Evolutionary conservation across 1,140 invertebrate genomes (phyloP), one percentile per base, ranked within the genome.

Genomic region (Listronotus oregonensis): DNA sequence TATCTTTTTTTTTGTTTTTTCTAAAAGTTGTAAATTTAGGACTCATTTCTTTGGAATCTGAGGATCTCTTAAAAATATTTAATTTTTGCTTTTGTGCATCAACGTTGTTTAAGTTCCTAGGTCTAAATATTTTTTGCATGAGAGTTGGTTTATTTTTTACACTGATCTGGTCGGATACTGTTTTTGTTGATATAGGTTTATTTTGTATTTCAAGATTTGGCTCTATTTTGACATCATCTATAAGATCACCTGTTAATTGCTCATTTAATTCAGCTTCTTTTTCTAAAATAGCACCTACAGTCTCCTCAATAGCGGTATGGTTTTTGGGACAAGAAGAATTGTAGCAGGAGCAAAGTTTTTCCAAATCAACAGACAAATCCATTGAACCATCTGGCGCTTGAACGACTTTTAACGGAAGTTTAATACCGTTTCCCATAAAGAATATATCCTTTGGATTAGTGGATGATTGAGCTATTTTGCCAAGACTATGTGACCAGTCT

Each of bases 301-400:
- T 51, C 66, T 58, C 55, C 31, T 72, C 68, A 40, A 70, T 46
- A 9, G 34, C 63, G 27, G 63, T 34, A 21, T 68, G 61, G 32
- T 68, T 67, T 58, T 66, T 66, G 10, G 69, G 51, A 54, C 71
- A 72, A 37, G 51, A 32, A 18, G 50, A 50, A 40, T 75, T 70
- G 34, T 71, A 63, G 42, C 73, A 75, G 3, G 71, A 69, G 42
- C 73, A 75, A 1, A 73, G 43, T 51, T 69, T 70, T 8, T 71
- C 65, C 12, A 67, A 46, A 40, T 75, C 72, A 1, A 75, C 68
- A 12, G 66, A 52, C n/a, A 75, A 42, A 31, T 70, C 54, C 39
- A 73, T 32, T 0, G 66, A n/a, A 5, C 70, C 72, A 49, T 75
- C 44, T 34, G 43, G 27, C 50, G 55, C 46, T 46, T 66, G 62